Percentiles rank a stretch among this genome's conserved stretches.
phyloP scores from a whole-genome alignment of 2,888 invertebrate species.

The Chrysolina americana region DNA sequence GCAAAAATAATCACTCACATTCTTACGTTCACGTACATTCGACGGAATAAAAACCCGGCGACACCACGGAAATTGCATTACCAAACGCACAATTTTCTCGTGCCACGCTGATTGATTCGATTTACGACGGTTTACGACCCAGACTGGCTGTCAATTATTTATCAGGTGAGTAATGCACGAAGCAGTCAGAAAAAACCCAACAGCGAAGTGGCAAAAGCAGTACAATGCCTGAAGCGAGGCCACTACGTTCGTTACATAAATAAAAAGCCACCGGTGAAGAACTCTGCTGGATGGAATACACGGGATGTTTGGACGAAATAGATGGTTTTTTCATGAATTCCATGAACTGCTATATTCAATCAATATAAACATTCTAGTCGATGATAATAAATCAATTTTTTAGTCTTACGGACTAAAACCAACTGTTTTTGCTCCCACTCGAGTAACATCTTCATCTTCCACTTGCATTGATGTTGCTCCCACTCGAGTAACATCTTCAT shows the following conservation, averaged over 20 bases:
- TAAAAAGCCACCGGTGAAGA: background rate
- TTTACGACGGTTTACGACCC: conserved; percentile 31
- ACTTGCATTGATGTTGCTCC: too few species aligned
- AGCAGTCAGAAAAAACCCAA: background rate
- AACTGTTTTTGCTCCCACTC: too few species aligned
- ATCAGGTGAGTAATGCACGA: conserved; percentile 32
- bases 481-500: too few species aligned
- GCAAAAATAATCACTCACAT: conserved; percentile 5
- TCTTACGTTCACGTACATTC: conserved; percentile 18
- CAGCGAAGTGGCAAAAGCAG: conserved; percentile 12
- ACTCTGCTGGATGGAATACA: background rate
- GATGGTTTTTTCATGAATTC: too few species aligned
- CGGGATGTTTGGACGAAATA: background rate
- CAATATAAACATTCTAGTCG: too few species aligned
- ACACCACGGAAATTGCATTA: conserved; percentile 20
- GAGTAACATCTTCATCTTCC: too few species aligned
- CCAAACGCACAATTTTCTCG: conserved; percentile 21
- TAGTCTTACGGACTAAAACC: too few species aligned
- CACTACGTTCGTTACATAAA: background rate
- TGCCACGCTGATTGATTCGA: conserved; percentile 32
- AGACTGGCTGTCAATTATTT: conserved; percentile 27
- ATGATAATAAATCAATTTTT: too few species aligned
- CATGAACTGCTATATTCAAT: too few species aligned
- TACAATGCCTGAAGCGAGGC: background rate
- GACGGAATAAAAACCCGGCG: conserved; percentile 13